Conservation (phyloP, 2,888 invertebrate species). For the Lepidocyrtinus sp. region DNA sequence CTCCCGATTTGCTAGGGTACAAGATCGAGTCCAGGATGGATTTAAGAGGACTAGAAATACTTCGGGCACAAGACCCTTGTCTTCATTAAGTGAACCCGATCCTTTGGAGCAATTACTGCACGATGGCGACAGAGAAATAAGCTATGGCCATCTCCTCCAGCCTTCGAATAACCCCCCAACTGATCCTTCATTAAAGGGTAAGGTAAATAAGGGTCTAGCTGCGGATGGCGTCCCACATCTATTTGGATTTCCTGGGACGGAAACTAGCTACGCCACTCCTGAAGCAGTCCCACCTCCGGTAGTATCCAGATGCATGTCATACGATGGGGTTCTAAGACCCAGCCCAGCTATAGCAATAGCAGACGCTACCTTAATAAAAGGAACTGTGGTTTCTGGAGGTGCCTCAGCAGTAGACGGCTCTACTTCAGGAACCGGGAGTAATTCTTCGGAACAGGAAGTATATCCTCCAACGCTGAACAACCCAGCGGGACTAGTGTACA, state of each 20-base stretch:
- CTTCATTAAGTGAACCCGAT: conserved; percentile 88
- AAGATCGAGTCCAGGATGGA: conserved; percentile 50
- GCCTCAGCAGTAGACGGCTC: conserved; percentile 20
- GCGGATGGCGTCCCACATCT: conserved; percentile 28
- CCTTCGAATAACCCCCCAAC: conserved; percentile 49
- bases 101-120: conserved; percentile 86
- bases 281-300: conserved; percentile 21
- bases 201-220: conserved; percentile 23
- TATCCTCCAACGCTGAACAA: conserved; percentile 32
- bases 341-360: conserved; percentile 6
- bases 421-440: conserved; percentile 19
- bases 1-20: conserved; percentile 42
- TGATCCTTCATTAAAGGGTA: conserved; percentile 33
- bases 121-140: conserved; percentile 82
- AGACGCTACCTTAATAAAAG: neutral
- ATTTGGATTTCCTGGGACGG: conserved; percentile 34
- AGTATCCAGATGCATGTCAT: conserved; percentile 42
- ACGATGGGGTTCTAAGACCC: conserved; percentile 40
- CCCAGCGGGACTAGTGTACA: conserved; percentile 76
- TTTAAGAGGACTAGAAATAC: conserved; percentile 81
- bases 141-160: conserved; percentile 66
- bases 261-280: conserved; percentile 9
- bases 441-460: neutral
- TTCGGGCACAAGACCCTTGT: conserved; percentile 86
- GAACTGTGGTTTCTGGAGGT: conserved; percentile 14